Base-by-base conservation (phyloP, 2,113 vertebrate species). In the Tretioscincus oriximinensis region DNA sequence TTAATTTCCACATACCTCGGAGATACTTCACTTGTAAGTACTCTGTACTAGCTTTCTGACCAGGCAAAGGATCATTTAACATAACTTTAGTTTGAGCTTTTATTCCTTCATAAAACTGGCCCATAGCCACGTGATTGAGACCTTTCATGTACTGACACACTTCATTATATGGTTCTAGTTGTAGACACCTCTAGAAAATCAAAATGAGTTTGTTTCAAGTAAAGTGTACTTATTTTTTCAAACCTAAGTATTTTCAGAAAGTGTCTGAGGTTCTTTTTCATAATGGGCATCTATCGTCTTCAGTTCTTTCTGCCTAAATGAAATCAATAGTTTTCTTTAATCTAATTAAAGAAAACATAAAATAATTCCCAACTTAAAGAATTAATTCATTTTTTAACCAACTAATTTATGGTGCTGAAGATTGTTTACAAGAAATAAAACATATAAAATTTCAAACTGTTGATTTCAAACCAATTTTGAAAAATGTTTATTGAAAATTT, bases 61-160 rank as follows among this genome's bases (percentile, higher is more conserved):
- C 98, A 7, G 98, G 97, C 26, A 99, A 94, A 3, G 98, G 98
- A 67, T 99, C 97, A 22, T 99, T 99, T 64, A 99, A 85, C 98
- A 99, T 99, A 61, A 99, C 98, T 92, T 99, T 99, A 7, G 98
- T 99, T 79, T 99, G 98, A 64, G 98, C 97, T 93, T 99, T 99
- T 90, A 99, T 98, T 66, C 98, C 98, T 92, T 99, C 98, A 63
- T 99, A 99, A 91, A 99, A 99, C 88, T 99, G 98, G 0, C 98
- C 98, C 97, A 98, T 97, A 21, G 98, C 97, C 83, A 99, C 98
- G 5, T 99, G 98, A 83, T 98, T 98, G 71, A 99, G 93, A 7
- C 98, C 98, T 88, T 98, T 99, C 98, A 99, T 99, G 86, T 99
- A 99, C 92, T 99, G 98, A 83, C 98, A 99, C 64, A 98, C 98